These are phyloP conservation scores for Ceratosolen fusciceps DNA, from an alignment of 1,140 invertebrate species.

Conservation along the genomic window DNA sequence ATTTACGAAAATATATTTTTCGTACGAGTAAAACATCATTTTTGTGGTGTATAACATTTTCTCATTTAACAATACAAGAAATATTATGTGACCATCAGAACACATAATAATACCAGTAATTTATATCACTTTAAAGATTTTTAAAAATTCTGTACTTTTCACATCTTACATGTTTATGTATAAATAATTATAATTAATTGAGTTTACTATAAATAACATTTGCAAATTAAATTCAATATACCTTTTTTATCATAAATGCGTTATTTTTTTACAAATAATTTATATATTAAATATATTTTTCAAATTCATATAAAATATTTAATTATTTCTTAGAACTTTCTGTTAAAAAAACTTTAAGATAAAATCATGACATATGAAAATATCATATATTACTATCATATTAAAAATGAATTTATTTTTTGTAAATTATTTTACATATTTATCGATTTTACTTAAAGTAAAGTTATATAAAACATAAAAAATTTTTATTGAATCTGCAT, in stretches of 20 bases:
- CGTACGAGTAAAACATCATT: background rate
- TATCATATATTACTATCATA: background rate
- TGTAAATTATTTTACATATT: background rate
- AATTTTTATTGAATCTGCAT: background rate
- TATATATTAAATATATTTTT: background rate
- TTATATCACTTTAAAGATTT: background rate
- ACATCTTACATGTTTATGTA: background rate
- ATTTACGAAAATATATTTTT: background rate
- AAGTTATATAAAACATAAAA: background rate
- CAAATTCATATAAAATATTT: background rate
- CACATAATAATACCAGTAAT: background rate
- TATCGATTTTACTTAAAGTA: background rate
- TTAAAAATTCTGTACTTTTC: background rate
- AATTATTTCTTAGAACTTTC: background rate
- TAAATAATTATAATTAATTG: background rate
- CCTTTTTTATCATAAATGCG: background rate
- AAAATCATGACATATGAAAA: background rate
- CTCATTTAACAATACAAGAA: background rate
- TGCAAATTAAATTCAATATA: background rate
- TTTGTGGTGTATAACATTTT: background rate
- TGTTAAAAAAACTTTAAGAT: background rate
- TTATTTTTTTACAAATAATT: slow-evolving; percentile 5
- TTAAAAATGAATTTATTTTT: background rate
- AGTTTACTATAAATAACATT: background rate
- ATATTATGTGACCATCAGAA: background rate